phyloP scores from a whole-genome alignment of 2,113 vertebrate species.

The Perca fluviatilis region DNA sequence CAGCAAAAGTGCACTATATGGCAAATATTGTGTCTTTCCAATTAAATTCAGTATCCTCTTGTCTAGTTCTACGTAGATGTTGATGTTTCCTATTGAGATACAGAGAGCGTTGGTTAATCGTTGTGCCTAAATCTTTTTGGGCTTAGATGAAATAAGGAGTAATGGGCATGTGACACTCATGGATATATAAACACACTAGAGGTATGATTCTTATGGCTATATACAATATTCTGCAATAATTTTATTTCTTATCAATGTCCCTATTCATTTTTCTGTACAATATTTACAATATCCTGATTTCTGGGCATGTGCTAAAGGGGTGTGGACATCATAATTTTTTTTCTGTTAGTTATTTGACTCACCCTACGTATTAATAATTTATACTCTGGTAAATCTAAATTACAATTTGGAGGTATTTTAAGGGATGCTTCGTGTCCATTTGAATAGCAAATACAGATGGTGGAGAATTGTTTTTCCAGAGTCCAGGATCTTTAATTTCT shows the following conservation, averaged over 20 bases:
- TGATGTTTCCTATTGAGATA: conserved; percentile 56
- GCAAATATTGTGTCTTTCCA: conserved; percentile 52
- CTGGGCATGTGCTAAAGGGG: conserved; percentile 75
- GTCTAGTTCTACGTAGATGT: conserved; percentile 47
- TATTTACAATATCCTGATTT: conserved; percentile 82
- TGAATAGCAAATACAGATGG: conserved; percentile 57
- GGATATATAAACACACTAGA: conserved; percentile 74
- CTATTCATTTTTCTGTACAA: conserved; percentile 80
- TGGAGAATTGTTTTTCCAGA: conserved; percentile 63
- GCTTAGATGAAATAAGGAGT: conserved; percentile 63
- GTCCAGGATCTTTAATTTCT: conserved; percentile 62
- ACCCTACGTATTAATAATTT: conserved; percentile 62
- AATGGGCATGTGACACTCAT: conserved; percentile 63
- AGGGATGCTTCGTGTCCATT: conserved; percentile 60
- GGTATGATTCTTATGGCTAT: conserved; percentile 77
- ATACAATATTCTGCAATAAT: conserved; percentile 78
- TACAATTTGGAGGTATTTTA: conserved; percentile 73
- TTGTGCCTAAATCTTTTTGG: conserved; percentile 70
- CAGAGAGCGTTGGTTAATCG: conserved; percentile 53
- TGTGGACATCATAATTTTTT: conserved; percentile 58
- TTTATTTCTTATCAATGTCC: conserved; percentile 73
- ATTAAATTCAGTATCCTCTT: conserved; percentile 33
- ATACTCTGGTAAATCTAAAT: conserved; percentile 65
- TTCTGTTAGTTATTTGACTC: conserved; percentile 62
- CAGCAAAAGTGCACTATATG: conserved; percentile 48